Evolutionary conservation across 1,140 invertebrate genomes (phyloP).

Genomic region (Heterodera schachtii): DNA sequence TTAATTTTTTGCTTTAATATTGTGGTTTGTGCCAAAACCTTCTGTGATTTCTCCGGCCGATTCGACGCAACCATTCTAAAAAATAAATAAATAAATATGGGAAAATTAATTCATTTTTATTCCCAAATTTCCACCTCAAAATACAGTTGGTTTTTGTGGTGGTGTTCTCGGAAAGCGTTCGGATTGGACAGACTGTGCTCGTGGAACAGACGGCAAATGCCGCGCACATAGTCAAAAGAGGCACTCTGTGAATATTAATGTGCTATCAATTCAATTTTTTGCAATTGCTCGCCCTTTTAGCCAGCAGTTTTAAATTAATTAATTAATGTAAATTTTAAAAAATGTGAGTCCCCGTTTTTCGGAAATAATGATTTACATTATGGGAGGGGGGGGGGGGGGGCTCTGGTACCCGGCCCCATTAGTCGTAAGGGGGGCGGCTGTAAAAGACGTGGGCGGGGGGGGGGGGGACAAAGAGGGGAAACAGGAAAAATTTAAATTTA

Average conservation of each 20-base stretch:
- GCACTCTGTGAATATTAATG: conserved; percentile 37
- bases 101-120: neutral
- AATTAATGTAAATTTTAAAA: no score
- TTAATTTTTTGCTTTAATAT: neutral
- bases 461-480: no score
- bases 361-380: no score
- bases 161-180: conserved; percentile 30
- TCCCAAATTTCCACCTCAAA: conserved; percentile 26
- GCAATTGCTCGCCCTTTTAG: no score
- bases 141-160: conserved; percentile 20
- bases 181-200: conserved; percentile 33
- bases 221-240: conserved; percentile 25
- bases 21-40: neutral
- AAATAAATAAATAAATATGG: neutral
- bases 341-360: no score
- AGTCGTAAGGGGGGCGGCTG: no score
- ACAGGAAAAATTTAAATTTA: no score
- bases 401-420: no score
- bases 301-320: no score
- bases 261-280: neutral
- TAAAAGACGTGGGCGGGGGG: no score
- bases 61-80: conserved; percentile 23
- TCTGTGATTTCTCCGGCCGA: conserved; percentile 8
- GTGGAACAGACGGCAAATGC: conserved; percentile 31
- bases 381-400: no score